These are phyloP conservation scores for Phortica variegata DNA, from an alignment of 1,140 invertebrate species.

Conservation along the genomic window DNA sequence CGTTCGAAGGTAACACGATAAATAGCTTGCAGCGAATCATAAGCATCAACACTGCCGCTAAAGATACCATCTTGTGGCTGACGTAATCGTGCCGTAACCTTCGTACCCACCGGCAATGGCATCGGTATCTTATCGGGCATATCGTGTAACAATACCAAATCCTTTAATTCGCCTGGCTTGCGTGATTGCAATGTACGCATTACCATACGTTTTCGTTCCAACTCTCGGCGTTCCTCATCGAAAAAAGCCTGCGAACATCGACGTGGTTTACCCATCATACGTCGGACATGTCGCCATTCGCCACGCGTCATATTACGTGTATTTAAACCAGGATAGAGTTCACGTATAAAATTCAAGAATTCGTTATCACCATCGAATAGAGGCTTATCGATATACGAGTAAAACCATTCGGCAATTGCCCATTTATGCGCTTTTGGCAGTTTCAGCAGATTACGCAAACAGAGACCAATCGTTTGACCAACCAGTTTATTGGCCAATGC, in stretches of 20 bases:
- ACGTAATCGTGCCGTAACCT: conserved; percentile 87
- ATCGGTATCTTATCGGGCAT: conserved; percentile 94
- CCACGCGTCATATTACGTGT: conserved; percentile 80
- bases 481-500: conserved; percentile 57
- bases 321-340: conserved; percentile 92
- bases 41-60: conserved; percentile 93
- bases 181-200: conserved; percentile 93
- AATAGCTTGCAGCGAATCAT: conserved; percentile 96
- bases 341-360: conserved; percentile 91
- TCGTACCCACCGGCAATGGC: conserved; percentile 94
- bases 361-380: conserved; percentile 96
- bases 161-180: conserved; percentile 70
- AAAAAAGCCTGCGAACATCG: conserved; percentile 94
- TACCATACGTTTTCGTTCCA: conserved; percentile 87
- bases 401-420: conserved; percentile 99
- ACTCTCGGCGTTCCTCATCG: conserved; percentile 85
- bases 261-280: conserved; percentile 96
- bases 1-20: conserved; percentile 97
- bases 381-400: conserved; percentile 95
- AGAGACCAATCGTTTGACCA: conserved; percentile 86
- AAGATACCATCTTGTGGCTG: conserved; percentile 96
- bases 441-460: conserved; percentile 94
- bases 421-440: conserved; percentile 98
- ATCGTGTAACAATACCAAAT: conserved; percentile 75
- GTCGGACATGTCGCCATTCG: conserved; percentile 93